Percentiles rank a stretch among this genome's conserved stretches.
Evolutionary conservation across 2,888 invertebrate genomes (phyloP).

Genomic region (Agrochola macilenta): DNA sequence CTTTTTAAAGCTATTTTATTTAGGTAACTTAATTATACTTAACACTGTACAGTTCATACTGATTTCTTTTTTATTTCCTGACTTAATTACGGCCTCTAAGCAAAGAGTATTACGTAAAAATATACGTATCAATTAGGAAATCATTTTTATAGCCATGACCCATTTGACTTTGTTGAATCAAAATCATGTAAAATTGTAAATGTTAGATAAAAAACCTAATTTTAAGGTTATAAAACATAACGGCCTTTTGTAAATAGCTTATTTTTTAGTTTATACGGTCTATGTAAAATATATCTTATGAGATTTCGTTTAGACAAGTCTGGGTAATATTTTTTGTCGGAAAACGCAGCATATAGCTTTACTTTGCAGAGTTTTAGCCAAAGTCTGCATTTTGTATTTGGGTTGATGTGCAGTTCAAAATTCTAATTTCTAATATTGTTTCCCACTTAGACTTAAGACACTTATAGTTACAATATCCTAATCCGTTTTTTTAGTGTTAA

Average conservation of each 20-base stretch:
- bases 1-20: slow-evolving; percentile 65
- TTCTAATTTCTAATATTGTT: slow-evolving; percentile 55
- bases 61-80: slow-evolving; percentile 51
- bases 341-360: slow-evolving; percentile 22
- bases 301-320: slow-evolving; percentile 54
- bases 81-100: slow-evolving; percentile 55
- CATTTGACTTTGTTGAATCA: slow-evolving; percentile 68
- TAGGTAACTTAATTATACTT: slow-evolving; percentile 65
- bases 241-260: slow-evolving; percentile 88
- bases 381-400: slow-evolving; percentile 44
- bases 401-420: slow-evolving; percentile 21
- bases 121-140: slow-evolving; percentile 56
- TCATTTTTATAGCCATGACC: slow-evolving; percentile 63
- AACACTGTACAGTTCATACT: slow-evolving; percentile 62
- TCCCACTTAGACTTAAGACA: slow-evolving; percentile 54
- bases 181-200: slow-evolving; percentile 85
- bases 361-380: slow-evolving; percentile 42
- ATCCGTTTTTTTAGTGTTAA: slow-evolving; percentile 71
- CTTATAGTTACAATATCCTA: slow-evolving; percentile 57
- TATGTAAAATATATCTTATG: slow-evolving; percentile 65
- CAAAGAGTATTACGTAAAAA: slow-evolving; percentile 61
- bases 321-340: slow-evolving; percentile 34
- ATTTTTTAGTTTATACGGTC: slow-evolving; percentile 74
- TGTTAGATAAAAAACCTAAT: slow-evolving; percentile 80
- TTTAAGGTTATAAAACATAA: slow-evolving; percentile 73